Base-by-base conservation (phyloP, 2,113 vertebrate species). In the Prochilodus magdalenae region DNA sequence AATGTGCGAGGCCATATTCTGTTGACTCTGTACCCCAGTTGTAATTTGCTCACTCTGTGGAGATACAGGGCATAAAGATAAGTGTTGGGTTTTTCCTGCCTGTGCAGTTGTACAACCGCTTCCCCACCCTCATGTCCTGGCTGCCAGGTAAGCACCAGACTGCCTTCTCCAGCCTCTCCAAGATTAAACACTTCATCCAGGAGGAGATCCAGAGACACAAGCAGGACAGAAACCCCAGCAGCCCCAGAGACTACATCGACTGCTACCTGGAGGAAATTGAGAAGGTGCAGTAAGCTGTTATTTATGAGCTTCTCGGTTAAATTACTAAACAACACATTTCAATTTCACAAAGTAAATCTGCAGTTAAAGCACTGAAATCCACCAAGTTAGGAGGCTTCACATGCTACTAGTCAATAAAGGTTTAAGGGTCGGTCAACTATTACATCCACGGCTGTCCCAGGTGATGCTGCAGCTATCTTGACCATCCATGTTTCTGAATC, bases 201-300 rank as follows among this genome's bases (percentile, higher is more conserved):
- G 73, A 76, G 2, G 80, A 82, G 60, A 76, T 82, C 20, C 15
- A 20, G 0, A 70, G 60, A 33, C 80, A 82, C 73, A 76, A 24
- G 59, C 51, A 47, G 26, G 73, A 82, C 73, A 33, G 80, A 62
- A 60, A 70, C 65, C 62, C 65, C 24, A 44, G 26, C 36, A 27
- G 14, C 18, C 80, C 80, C 11, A 75, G 80, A 70, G 80, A 82
- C 24, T 82, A 82, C 65, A 76, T 82, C 16, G 80, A 82, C 65
- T 82, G 73, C 33, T 82, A 82, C 47, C 53, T 82, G 36, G 63
- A 82, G 12, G 80, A 82, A 60, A 82, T 76, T 18, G 73, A 82
- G 63, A 70, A 70, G 80, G 80, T 82, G 5, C 16, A 15, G 11
- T 24, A n/a, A n/a, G n/a, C n/a, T n/a, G n/a, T n/a, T n/a, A n/a